Evolutionary conservation across 2,888 invertebrate species (phyloP), one percentile per base, ranked within the genome.

Genomic region (Microplitis manilae): DNA sequence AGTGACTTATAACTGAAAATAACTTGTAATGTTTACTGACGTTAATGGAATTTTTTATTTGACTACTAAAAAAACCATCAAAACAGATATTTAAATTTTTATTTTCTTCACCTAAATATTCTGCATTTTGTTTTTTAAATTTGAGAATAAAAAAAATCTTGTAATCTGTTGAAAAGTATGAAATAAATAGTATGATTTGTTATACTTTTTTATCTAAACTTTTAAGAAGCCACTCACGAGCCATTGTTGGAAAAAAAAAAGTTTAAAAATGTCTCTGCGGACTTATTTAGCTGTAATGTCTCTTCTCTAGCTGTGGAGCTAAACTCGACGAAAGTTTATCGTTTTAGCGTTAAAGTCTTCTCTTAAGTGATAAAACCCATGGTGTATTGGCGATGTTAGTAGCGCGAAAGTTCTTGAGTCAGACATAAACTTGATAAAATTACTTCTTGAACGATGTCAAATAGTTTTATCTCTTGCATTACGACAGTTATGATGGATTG

Each of bases 291-390:
- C 50, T 13, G 50, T 50, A 50, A 50, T 50, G 50, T 50, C 50
- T 50, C 50, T 50, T 30, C 30, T 30, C 30, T 30, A 30, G 30
- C 50, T 50, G 13, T 50, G 13, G 9, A 50, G 50, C 13, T 50
- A 13, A 50, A 50, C 50, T 50, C 13, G 50, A 13, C 5, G 50
- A 50, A 50, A 50, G 50, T 50, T 50, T 50, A 50, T 50, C 50
- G 50, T 50, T 50, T 50, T 50, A 50, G 50, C 50, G 50, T 50
- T 50, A 50, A 50, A 50, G 50, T 50, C 8, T 50, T 50, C 13
- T 50, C 50, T 50, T 50, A 50, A 50, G 50, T 50, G 50, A 50
- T 50, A 50, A 50, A 50, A 50, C 50, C 50, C 50, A 50, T 50
- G 50, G 50, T 50, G 50, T 50, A 50, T 50, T 50, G 50, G 9